Evolutionary conservation across 2,797 vertebrate genomes (phyloP).

Genomic region (Melanotaenia boesemani): DNA sequence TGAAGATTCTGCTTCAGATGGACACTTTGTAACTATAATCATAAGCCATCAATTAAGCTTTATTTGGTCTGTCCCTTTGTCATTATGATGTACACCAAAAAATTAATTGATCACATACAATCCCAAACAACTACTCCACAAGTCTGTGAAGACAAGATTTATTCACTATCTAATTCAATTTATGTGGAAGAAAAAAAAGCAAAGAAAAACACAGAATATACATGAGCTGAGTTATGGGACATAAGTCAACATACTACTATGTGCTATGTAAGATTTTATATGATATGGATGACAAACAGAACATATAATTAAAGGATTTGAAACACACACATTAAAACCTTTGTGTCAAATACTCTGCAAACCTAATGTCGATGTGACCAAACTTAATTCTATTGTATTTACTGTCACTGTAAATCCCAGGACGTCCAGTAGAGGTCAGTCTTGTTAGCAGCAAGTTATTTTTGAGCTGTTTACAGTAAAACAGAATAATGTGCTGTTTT

Average conservation of each 20-base stretch:
- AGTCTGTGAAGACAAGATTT: neutral
- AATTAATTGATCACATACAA: neutral
- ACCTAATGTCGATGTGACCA: neutral
- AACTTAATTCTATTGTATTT: neutral
- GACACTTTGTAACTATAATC: neutral
- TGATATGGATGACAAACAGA: neutral
- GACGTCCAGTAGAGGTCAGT: slow-evolving; percentile 76
- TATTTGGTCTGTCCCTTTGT: neutral
- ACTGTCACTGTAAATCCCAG: slow-evolving; percentile 30
- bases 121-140: neutral
- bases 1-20: slow-evolving; percentile 1
- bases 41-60: neutral
- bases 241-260: neutral
- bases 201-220: neutral
- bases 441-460: slow-evolving; percentile 45
- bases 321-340: neutral
- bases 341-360: neutral
- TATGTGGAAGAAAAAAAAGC: neutral
- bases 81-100: neutral
- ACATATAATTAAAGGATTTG: neutral
- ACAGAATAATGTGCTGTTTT: slow-evolving; percentile 4
- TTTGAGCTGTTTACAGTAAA: slow-evolving; percentile 13
- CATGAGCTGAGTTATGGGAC: neutral
- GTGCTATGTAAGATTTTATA: neutral
- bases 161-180: neutral